These are phyloP conservation scores for Gorsachius goisagi DNA, from an alignment of 2,113 vertebrate species.

Conservation along the genomic window DNA sequence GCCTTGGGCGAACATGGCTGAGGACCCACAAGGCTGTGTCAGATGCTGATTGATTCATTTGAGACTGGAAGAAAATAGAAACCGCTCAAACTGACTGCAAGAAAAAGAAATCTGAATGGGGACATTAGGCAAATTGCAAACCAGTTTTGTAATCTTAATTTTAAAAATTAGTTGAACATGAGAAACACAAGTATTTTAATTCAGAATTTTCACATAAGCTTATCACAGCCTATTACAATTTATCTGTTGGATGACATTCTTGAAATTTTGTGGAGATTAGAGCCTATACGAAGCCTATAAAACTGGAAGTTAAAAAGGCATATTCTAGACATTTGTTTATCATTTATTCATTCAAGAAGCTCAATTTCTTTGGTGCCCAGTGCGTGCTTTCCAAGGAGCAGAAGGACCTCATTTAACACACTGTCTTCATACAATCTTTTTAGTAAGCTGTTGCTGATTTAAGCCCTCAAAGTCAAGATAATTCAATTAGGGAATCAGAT, in stretches of 20 bases:
- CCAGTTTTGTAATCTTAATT: slow-evolving; percentile 69
- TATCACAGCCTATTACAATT: not conserved
- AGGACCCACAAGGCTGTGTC: slow-evolving; percentile 72
- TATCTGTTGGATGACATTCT: not conserved
- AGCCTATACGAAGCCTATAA: not conserved
- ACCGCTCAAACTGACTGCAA: slow-evolving; percentile 68
- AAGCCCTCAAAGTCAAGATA: not conserved
- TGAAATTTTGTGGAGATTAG: not conserved
- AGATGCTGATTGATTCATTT: slow-evolving; percentile 77
- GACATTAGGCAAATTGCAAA: slow-evolving; percentile 71
- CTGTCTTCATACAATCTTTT: not conserved
- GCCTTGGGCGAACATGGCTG: slow-evolving; percentile 72
- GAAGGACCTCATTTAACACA: not conserved
- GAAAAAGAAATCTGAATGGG: slow-evolving; percentile 68
- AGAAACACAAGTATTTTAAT: slow-evolving; percentile 29
- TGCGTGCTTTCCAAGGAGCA: not conserved
- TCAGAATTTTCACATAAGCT: not conserved
- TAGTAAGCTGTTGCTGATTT: not conserved
- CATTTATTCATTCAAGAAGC: not conserved
- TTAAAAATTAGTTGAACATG: slow-evolving; percentile 53
- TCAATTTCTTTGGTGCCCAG: not conserved
- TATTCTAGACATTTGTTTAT: not conserved
- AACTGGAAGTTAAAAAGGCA: slow-evolving; percentile 14
- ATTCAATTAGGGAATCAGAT: not conserved
- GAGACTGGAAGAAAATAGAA: slow-evolving; percentile 76